A percentile compares a stretch with the other conserved stretches of the same genome.
These are phyloP conservation scores for Mechanitis messenoides DNA, from an alignment of 2,888 invertebrate genomes.

Conservation along the genomic window DNA sequence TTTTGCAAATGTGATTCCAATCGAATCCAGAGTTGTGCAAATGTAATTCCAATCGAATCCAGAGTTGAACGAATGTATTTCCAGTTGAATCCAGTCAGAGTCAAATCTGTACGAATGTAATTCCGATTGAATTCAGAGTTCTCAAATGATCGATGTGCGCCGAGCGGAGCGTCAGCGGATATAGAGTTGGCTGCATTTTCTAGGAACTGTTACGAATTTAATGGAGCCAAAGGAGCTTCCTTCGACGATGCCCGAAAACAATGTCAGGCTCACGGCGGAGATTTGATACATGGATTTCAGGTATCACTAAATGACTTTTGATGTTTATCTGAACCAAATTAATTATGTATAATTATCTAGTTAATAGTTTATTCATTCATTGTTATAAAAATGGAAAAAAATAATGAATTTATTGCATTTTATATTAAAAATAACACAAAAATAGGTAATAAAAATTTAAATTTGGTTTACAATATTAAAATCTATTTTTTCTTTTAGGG, in stretches of 20 bases:
- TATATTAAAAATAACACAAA: background rate
- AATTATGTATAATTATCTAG: too few relatives aligned
- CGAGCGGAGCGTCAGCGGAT: conserved; percentile 84
- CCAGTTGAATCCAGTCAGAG: too few relatives aligned
- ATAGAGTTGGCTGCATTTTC: conserved; percentile 89
- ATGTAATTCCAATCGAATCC: too few relatives aligned
- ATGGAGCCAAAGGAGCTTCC: conserved; percentile 86
- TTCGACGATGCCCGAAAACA: conserved; percentile 87
- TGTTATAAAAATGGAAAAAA: too few relatives aligned
- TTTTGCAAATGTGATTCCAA: too few relatives aligned
- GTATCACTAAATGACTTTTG: conserved; percentile 39
- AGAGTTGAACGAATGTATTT: too few relatives aligned
- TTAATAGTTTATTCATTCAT: too few relatives aligned
- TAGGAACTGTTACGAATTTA: conserved; percentile 92
- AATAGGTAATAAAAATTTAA: background rate
- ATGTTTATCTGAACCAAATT: too few relatives aligned
- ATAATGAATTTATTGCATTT: background rate
- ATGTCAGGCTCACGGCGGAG: conserved; percentile 84
- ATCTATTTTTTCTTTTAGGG: conserved; percentile 52
- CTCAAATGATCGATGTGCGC: conserved; percentile 88
- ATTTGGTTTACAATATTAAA: background rate
- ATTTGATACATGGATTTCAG: conserved; percentile 82
- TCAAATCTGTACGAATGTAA: too few relatives aligned
- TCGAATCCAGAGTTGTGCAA: too few relatives aligned
- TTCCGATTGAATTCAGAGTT: conserved; percentile 78